Conservation (phyloP, 2,888 invertebrate species). For the Nomada hirtipes region DNA sequence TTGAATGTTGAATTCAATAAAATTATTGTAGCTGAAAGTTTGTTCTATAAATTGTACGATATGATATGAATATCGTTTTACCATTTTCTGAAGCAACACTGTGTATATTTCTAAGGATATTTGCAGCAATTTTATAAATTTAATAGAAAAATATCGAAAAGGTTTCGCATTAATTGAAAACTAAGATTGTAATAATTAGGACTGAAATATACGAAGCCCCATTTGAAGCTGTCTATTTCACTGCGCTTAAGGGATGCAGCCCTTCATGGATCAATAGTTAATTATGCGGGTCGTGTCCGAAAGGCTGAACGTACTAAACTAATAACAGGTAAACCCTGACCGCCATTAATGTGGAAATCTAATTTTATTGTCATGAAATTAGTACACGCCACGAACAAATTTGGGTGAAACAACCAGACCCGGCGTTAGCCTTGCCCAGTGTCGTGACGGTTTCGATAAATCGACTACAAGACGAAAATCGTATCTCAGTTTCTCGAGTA, state of each 20-base stretch:
- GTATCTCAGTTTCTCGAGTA: slow-evolving; percentile 30
- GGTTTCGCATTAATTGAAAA: too few species aligned
- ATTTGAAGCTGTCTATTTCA: background rate
- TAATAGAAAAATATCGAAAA: too few species aligned
- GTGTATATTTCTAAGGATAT: too few species aligned
- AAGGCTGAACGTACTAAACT: slow-evolving; percentile 18
- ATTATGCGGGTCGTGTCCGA: background rate
- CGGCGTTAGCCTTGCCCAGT: slow-evolving; percentile 29
- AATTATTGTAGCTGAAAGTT: too few species aligned
- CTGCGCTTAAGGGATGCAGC: background rate
- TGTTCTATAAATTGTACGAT: too few species aligned
- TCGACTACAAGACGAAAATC: slow-evolving; percentile 48
- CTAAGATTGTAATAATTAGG: too few species aligned
- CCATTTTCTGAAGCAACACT: too few species aligned
- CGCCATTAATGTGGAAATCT: slow-evolving; percentile 27
- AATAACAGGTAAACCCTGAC: slow-evolving; percentile 36
- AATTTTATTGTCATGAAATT: slow-evolving; percentile 49
- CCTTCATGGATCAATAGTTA: slow-evolving; percentile 7
- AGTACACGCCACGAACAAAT: slow-evolving; percentile 32
- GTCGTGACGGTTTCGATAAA: slow-evolving; percentile 55
- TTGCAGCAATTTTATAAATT: too few species aligned
- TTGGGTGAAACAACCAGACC: slow-evolving; percentile 34
- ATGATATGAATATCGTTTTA: too few species aligned
- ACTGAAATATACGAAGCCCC: background rate
- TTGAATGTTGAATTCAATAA: too few species aligned